Conservation (phyloP, 2,888 invertebrate genomes). For the Erynnis tages region DNA sequence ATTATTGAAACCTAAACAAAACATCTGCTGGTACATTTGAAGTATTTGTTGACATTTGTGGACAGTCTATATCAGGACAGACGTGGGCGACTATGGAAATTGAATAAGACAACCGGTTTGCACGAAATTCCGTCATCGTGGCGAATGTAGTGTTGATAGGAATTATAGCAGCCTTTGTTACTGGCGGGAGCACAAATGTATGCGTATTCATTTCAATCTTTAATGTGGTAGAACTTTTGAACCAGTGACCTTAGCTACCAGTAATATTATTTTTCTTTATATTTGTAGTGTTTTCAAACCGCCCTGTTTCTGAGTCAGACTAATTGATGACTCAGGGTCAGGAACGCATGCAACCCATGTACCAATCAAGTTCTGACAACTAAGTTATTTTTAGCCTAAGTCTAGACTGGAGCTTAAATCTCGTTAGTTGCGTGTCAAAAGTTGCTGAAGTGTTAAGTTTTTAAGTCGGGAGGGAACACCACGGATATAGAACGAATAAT, state of each 20-base stretch:
- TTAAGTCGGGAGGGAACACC: no score
- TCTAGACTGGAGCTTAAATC: slow-evolving; percentile 12
- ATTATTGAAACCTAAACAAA: not conserved
- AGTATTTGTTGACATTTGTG: slow-evolving; percentile 17
- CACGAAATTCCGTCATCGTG: slow-evolving; percentile 18
- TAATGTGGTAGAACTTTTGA: no score
- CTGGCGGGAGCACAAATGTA: no score
- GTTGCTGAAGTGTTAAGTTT: not conserved
- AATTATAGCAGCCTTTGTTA: no score
- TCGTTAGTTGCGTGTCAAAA: not conserved
- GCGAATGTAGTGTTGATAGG: no score
- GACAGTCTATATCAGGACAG: not conserved
- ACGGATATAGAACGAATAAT: no score
- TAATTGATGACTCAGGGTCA: slow-evolving; percentile 1
- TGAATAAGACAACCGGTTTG: slow-evolving; percentile 13
- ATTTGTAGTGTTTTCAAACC: no score
- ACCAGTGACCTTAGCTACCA: no score
- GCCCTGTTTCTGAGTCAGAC: slow-evolving; percentile 8
- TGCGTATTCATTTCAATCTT: no score
- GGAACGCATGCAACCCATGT: not conserved
- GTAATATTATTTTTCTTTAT: no score
- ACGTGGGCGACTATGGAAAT: slow-evolving; percentile 5
- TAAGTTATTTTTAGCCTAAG: slow-evolving; percentile 14
- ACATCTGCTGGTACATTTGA: slow-evolving; percentile 5
- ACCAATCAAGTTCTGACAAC: slow-evolving; percentile 19